These are phyloP conservation scores for Ceyx erithaca DNA, from an alignment of 2,797 vertebrate genomes.

Conservation along the genomic window DNA sequence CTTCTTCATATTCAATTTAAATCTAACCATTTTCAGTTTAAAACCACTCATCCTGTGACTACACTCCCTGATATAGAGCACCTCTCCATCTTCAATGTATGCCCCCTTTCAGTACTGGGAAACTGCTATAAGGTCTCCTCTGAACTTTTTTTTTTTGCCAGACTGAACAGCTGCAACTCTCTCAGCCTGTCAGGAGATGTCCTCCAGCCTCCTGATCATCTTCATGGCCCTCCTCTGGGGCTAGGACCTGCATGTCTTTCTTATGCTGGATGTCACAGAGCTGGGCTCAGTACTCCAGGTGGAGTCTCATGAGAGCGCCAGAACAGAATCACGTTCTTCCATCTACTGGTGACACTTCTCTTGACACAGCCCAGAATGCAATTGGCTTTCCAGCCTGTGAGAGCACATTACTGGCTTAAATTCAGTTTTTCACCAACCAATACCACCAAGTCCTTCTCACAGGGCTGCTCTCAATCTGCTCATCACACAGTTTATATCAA, in stretches of 20 bases:
- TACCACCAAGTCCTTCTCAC: not conserved
- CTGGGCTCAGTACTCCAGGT: not conserved
- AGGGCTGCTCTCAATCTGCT: not conserved
- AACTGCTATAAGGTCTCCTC: not conserved
- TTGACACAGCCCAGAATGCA: not conserved
- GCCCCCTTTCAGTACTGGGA: not conserved
- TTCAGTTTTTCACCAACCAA: not conserved
- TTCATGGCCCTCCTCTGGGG: not conserved
- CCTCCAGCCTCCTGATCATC: not conserved
- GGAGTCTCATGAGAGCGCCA: not conserved
- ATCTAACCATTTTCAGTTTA: not conserved
- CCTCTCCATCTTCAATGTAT: not conserved
- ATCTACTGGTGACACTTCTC: rapidly evolving
- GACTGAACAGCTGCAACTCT: not conserved
- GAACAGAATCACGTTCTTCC: not conserved
- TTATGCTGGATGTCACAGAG: not conserved
- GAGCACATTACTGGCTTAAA: not conserved
- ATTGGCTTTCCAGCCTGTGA: rapidly evolving
- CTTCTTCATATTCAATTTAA: not conserved
- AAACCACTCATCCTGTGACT: not conserved
- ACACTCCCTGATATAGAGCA: not conserved
- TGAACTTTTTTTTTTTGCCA: not conserved
- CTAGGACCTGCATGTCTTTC: not conserved
- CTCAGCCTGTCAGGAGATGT: not conserved
- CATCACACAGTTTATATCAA: not conserved